Evolutionary conservation across 2,113 vertebrate genomes (phyloP).

Genomic region (Tinamus guttatus): DNA sequence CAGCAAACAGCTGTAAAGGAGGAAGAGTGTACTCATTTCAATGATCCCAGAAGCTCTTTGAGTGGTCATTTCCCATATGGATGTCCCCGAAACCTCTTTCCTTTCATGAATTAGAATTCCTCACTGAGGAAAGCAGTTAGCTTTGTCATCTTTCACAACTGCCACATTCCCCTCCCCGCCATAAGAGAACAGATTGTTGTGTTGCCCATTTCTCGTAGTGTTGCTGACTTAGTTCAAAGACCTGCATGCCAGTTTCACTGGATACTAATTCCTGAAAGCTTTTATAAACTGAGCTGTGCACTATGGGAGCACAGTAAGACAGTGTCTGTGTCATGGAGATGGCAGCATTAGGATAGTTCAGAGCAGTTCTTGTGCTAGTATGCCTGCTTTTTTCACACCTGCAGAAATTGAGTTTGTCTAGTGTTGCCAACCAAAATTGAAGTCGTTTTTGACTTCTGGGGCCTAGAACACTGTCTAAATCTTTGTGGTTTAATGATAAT

Average conservation of each 20-base stretch:
- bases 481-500: background rate
- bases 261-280: background rate
- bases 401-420: background rate
- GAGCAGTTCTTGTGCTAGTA: background rate
- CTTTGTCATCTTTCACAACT: background rate
- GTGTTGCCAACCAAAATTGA: background rate
- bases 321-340: fast-evolving
- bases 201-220: fast-evolving
- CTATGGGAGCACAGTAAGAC: background rate
- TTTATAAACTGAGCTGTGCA: background rate
- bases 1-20: too few relatives aligned
- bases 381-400: background rate
- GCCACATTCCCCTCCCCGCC: background rate
- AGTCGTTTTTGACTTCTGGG: background rate
- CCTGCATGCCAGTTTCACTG: background rate
- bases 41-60: background rate
- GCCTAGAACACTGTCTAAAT: background rate
- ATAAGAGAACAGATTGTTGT: too few relatives aligned
- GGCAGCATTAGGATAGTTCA: background rate
- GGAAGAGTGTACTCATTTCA: background rate
- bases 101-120: background rate
- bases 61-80: fast-evolving
- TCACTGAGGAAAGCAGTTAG: background rate
- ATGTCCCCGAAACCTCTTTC: background rate
- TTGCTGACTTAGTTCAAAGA: background rate